Conservation (phyloP, 2,797 vertebrate species). For the Ctenosaura bakeri region DNA sequence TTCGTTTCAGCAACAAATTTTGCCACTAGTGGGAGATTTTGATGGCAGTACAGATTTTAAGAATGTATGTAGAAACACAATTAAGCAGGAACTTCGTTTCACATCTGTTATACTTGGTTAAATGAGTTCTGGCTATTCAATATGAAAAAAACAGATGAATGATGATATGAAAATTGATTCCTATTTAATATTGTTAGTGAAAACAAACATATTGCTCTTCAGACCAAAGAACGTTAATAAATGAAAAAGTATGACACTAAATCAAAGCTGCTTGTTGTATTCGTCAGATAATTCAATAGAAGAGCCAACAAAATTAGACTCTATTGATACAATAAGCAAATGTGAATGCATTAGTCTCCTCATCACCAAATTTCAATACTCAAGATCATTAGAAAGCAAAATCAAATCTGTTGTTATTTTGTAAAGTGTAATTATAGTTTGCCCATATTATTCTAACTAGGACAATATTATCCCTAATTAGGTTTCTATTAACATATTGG, state of each 20-base stretch:
- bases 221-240: constrained; percentile 64
- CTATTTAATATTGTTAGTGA: constrained; percentile 49
- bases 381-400: constrained; percentile 16
- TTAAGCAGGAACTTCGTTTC: neutral
- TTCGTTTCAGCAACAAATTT: constrained; percentile 24
- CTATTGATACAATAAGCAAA: constrained; percentile 59
- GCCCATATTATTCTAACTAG: constrained; percentile 38
- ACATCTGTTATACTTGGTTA: constrained; percentile 43
- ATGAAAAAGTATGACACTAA: constrained; percentile 55
- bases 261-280: constrained; percentile 57
- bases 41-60: neutral
- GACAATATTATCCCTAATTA: constrained; percentile 3
- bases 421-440: constrained; percentile 44
- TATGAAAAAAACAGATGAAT: constrained; percentile 57
- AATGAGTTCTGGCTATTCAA: constrained; percentile 48
- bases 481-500: neutral
- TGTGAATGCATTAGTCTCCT: constrained; percentile 54
- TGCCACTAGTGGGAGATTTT: neutral
- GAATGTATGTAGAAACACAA: neutral
- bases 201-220: constrained; percentile 60
- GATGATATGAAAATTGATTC: constrained; percentile 58
- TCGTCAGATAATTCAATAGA: constrained; percentile 54
- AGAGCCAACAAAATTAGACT: constrained; percentile 58
- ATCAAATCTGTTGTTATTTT: constrained; percentile 40
- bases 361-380: constrained; percentile 50